Conservation (phyloP, 2,113 vertebrate species). For the Protobothrops flavoviridis region DNA sequence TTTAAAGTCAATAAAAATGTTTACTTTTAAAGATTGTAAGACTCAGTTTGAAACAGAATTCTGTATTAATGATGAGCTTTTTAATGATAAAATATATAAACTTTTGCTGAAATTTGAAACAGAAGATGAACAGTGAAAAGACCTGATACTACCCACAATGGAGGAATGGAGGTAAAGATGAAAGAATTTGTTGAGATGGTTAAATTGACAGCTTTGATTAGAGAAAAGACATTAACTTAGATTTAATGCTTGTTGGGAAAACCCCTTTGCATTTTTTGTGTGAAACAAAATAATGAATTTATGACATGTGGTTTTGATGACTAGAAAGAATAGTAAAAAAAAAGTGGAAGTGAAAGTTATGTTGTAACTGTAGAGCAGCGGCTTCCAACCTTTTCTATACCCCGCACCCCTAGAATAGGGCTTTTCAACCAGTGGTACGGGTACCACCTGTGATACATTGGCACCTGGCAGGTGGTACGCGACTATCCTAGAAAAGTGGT, state of each 20-base stretch:
- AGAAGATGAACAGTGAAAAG: neutral
- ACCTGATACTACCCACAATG: neutral
- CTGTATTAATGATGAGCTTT: neutral
- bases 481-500: no score
- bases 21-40: neutral
- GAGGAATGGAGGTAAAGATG: no score
- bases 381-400: no score
- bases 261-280: neutral
- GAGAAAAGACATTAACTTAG: neutral
- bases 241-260: neutral
- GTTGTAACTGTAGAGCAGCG: neutral
- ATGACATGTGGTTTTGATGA: neutral
- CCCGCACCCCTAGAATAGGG: no score
- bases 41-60: neutral
- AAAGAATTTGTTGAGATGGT: no score
- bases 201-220: neutral
- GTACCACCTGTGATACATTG: no score
- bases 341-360: neutral
- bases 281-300: neutral
- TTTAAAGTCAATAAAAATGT: neutral
- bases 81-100: neutral
- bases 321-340: neutral
- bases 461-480: no score
- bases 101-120: neutral
- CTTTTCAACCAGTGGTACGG: no score